phyloP scores from a whole-genome alignment of 2,113 vertebrate species.

The Poeciliopsis turrubarensis region DNA sequence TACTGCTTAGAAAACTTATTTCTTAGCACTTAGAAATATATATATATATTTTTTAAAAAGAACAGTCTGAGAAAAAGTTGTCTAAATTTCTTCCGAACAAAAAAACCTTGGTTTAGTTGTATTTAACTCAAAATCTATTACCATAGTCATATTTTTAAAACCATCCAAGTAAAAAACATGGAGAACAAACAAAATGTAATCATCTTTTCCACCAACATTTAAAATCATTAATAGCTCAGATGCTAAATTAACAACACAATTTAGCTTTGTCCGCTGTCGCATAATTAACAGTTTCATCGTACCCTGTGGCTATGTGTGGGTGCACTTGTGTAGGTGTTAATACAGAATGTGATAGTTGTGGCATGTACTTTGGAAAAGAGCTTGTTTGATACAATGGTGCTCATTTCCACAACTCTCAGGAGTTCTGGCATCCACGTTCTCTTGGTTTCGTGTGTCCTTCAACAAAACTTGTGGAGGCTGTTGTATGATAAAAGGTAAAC shows the following conservation, averaged over 20 bases:
- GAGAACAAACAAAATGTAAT: neutral
- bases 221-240: constrained; percentile 12
- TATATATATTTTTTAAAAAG: neutral
- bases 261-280: constrained; percentile 28
- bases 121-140: neutral
- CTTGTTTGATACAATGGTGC: constrained; percentile 19
- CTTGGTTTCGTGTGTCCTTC: constrained; percentile 21
- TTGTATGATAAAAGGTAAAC: constrained; percentile 11
- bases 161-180: constrained; percentile 8
- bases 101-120: no score
- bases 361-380: constrained; percentile 56
- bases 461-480: constrained; percentile 29
- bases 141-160: neutral
- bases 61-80: constrained; percentile 13
- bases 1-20: no score
- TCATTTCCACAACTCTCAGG: constrained; percentile 41
- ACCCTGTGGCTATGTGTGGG: constrained; percentile 43
- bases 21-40: neutral
- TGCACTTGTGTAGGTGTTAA: constrained; percentile 42
- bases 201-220: neutral
- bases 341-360: constrained; percentile 37
- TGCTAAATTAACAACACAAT: constrained; percentile 35
- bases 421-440: constrained; percentile 21
- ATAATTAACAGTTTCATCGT: constrained; percentile 51
- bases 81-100: neutral